phyloP scores from a whole-genome alignment of 2,888 invertebrate genomes.

The Patella ulyssiponensis region DNA sequence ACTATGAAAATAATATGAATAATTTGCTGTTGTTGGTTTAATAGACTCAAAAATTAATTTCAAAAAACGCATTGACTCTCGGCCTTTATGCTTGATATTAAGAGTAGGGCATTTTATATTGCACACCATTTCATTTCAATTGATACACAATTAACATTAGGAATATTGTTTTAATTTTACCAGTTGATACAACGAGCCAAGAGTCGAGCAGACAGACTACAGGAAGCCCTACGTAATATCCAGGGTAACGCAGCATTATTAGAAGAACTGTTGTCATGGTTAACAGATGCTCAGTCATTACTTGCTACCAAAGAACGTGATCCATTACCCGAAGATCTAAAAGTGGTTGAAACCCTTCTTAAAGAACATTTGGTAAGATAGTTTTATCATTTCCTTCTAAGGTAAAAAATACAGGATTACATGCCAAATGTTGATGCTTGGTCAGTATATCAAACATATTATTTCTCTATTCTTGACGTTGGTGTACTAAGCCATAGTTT shows the following conservation, averaged over 20 bases:
- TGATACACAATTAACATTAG: neutral
- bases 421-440: too few relatives aligned
- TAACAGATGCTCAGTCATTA: conserved; percentile 70
- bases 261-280: conserved; percentile 69
- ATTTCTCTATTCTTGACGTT: neutral
- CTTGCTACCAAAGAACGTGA: conserved; percentile 69
- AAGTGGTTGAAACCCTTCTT: conserved; percentile 67
- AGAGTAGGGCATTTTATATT: neutral
- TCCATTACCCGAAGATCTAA: conserved; percentile 68
- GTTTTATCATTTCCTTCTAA: too few relatives aligned
- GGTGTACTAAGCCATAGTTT: neutral
- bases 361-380: conserved; percentile 66
- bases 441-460: too few relatives aligned
- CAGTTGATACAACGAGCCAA: conserved; percentile 58
- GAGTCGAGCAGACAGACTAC: conserved; percentile 61
- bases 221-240: conserved; percentile 65
- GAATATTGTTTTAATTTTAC: conserved; percentile 10
- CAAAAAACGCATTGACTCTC: neutral
- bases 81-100: neutral
- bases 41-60: neutral
- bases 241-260: conserved; percentile 69
- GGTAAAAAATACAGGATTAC: too few relatives aligned
- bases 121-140: neutral
- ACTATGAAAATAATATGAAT: too few relatives aligned
- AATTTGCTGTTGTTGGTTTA: neutral